Evolutionary conservation across 2,113 vertebrate genomes (phyloP).

Genomic region (Scolopax mira): DNA sequence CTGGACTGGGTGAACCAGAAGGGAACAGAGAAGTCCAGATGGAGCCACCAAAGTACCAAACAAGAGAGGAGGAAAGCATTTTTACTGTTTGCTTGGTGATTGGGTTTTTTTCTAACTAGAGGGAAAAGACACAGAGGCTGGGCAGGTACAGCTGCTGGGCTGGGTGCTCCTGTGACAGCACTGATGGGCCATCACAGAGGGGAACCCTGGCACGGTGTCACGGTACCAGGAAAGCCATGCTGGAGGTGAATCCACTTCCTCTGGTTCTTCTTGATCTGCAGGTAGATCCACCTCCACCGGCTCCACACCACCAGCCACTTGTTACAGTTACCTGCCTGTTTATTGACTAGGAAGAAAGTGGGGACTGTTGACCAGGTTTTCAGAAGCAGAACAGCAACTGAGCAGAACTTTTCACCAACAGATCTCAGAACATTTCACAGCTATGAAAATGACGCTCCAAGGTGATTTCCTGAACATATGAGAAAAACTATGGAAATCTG

Average conservation of each 20-base stretch:
- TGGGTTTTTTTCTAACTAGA: neutral
- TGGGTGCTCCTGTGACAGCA: neutral
- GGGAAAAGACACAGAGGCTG: neutral
- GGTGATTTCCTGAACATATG: neutral
- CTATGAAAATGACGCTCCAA: neutral
- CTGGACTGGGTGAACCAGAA: neutral
- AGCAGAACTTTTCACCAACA: neutral
- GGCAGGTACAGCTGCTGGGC: neutral
- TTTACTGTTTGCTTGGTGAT: neutral
- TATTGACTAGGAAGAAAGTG: neutral
- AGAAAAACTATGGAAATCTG: neutral
- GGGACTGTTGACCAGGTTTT: neutral
- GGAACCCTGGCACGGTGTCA: neutral
- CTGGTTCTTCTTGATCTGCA: neutral
- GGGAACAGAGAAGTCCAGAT: neutral
- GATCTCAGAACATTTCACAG: neutral
- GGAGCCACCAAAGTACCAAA: neutral
- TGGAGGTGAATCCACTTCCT: neutral
- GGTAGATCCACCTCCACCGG: neutral
- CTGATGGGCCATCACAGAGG: neutral
- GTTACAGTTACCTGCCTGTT: neutral
- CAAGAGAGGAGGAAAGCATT: neutral
- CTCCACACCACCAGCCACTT: neutral
- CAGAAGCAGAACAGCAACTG: neutral
- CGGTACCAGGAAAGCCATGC: neutral